Evolutionary conservation across 1,140 invertebrate genomes (phyloP).

Genomic region (Laodelphax striatellus): DNA sequence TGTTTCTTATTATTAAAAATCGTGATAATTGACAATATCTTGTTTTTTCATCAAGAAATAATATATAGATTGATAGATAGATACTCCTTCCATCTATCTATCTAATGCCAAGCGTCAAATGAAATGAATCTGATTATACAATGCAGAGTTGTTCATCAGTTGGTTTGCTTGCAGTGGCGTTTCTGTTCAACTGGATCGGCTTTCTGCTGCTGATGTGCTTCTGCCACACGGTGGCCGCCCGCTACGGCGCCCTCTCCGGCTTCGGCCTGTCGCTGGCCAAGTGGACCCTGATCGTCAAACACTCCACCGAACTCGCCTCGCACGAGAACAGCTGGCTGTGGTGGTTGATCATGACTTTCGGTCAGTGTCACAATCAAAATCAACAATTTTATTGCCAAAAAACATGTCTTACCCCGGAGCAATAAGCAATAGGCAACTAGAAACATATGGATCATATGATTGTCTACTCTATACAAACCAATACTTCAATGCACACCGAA

Average conservation of each 20-base stretch:
- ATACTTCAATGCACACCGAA: too few species aligned
- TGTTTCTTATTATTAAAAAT: too few species aligned
- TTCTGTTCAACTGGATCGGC: conserved; percentile 91
- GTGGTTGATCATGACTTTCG: conserved; percentile 83
- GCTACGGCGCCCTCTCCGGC: conserved; percentile 83
- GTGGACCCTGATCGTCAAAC: conserved; percentile 89
- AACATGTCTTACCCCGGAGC: too few species aligned
- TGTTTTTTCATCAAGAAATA: too few species aligned
- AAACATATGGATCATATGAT: too few species aligned
- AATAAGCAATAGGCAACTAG: not conserved
- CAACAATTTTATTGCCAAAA: too few species aligned
- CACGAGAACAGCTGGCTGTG: conserved; percentile 80
- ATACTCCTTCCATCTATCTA: too few species aligned
- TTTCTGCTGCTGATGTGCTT: conserved; percentile 85
- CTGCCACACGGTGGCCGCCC: conserved; percentile 84
- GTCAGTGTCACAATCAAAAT: conserved; percentile 37
- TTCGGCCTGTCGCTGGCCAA: conserved; percentile 86
- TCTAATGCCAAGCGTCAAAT: too few species aligned
- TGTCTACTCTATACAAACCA: too few species aligned
- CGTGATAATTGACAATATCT: too few species aligned
- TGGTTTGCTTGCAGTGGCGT: conserved; percentile 48
- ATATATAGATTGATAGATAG: too few species aligned
- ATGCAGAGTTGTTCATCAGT: not conserved
- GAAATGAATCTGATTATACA: too few species aligned
- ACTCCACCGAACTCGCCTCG: conserved; percentile 71